A percentile compares a stretch with the other conserved stretches of the same genome.
These are phyloP conservation scores for Toxotes lorentzi DNA, from an alignment of 2,797 vertebrate genomes.

Conservation along the genomic window DNA sequence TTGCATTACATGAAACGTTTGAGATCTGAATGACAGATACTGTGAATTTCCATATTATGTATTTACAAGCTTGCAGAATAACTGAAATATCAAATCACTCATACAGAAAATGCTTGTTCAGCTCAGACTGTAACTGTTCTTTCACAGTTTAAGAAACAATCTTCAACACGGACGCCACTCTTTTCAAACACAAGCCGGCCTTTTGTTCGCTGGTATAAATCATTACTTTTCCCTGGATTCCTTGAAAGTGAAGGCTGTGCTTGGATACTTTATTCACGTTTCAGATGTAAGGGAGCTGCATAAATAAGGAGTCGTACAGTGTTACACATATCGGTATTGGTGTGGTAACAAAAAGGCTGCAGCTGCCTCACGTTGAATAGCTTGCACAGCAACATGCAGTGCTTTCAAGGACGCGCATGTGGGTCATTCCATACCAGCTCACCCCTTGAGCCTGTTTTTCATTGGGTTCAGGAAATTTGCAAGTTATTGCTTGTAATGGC, in stretches of 20 bases:
- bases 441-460: no score
- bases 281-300: background rate
- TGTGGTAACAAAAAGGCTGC: conserved; percentile 15
- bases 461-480: no score
- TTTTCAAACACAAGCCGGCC: conserved; percentile 25
- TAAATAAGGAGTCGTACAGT: conserved; percentile 1
- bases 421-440: background rate
- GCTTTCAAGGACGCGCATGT: conserved; percentile 58
- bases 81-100: conserved; percentile 45
- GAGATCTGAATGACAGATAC: conserved; percentile 23
- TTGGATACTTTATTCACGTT: conserved; percentile 11
- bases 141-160: conserved; percentile 16
- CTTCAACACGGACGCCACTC: background rate
- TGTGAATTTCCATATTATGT: conserved; percentile 21
- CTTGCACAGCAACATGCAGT: conserved; percentile 18
- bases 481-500: no score
- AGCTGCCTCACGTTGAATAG: conserved; percentile 27
- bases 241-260: conserved; percentile 8
- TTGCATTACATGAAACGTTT: conserved; percentile 2
- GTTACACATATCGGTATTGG: background rate
- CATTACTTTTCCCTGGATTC: conserved; percentile 21
- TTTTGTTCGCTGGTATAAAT: conserved; percentile 26
- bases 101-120: conserved; percentile 40
- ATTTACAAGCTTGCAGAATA: conserved; percentile 19
- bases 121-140: conserved; percentile 1